Evolutionary conservation across 1,140 invertebrate species (phyloP).

Genomic region (Subanguina moxae): DNA sequence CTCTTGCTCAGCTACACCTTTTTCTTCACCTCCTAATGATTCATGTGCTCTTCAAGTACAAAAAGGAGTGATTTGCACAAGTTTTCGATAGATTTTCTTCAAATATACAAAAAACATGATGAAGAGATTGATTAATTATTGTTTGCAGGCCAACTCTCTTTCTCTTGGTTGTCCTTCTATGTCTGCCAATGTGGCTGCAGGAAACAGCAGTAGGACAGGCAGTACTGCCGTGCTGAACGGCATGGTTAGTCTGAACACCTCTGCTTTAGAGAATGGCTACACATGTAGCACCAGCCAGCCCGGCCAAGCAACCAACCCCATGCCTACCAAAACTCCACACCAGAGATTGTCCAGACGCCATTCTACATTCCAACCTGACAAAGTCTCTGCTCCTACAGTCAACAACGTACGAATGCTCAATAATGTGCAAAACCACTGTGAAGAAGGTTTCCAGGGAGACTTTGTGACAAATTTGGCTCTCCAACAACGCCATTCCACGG

Average conservation of each 20-base stretch:
- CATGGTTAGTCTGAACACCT: not conserved
- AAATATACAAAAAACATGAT: constrained; percentile 3
- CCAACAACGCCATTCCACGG: no score
- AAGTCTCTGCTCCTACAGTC: not conserved
- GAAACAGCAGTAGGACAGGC: not conserved
- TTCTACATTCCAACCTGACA: constrained; percentile 40
- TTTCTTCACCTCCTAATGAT: no score
- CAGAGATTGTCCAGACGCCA: constrained; percentile 31
- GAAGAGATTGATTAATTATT: not conserved
- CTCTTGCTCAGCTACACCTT: no score
- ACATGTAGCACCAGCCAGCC: not conserved
- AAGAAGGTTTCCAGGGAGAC: not conserved
- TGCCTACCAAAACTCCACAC: constrained; percentile 11
- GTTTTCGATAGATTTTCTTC: not conserved
- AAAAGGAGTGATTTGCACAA: no score
- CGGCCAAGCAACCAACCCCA: not conserved
- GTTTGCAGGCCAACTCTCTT: no score
- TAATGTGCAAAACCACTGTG: not conserved
- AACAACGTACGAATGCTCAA: not conserved
- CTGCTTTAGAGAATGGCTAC: not conserved
- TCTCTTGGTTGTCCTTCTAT: no score
- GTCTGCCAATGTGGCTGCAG: not conserved
- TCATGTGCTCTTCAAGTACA: no score
- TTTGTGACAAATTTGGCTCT: not conserved
- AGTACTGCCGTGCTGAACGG: not conserved